Base-by-base conservation (phyloP, 2,888 invertebrate species). In the Drosophila lacicola region DNA sequence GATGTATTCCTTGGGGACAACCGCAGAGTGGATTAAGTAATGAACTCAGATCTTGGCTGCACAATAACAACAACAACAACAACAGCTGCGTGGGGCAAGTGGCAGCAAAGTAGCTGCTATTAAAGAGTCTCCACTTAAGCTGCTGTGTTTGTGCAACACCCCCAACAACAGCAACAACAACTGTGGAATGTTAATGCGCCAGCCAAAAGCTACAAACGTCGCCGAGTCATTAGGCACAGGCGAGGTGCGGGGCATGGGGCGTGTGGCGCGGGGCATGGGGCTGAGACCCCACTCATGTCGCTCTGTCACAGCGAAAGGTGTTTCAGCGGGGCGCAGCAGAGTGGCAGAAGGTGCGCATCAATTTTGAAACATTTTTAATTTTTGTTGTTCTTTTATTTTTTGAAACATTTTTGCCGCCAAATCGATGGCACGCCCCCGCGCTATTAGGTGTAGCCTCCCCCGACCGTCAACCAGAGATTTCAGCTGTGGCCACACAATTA, bases 401-500 rank as follows among this genome's bases (percentile, higher is more conserved):
- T 63, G 74, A 58, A 74, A 74, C 68, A 64, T 71, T 66, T 55
- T 19, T 29, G 74, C 61, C 55, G 46, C 51, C 65, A 74, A 87
- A 84, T 87, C 89, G 84, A 76, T 65, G 80, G 53, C 67, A 80
- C 75, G 75, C 75, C 75, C 75, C 70, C 75, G 64, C 75, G 57
- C 78, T 29, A 57, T 66, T 61, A 77, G 49, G 17, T 51, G 71
- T 29, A 11, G 34, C n/a, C 34, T 8, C 53, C 45, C 17, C 14
- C 36, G n/a, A 36, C 4, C 13, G 10, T 34, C 17, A 25, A 34
- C 9, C 49, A 11, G 29, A 63, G 74, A 69, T 58, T 70, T 82
- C 29, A 53, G 61, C 77, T 85, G 88, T 85, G 84, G 90, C 85
- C 85, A 89, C 85, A 85, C 85, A 85, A 89, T 85, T 89, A 85